Percentiles rank a stretch among this genome's conserved stretches.
Conservation (phyloP, 1,140 invertebrate species). For the Euglossa dilemma region DNA sequence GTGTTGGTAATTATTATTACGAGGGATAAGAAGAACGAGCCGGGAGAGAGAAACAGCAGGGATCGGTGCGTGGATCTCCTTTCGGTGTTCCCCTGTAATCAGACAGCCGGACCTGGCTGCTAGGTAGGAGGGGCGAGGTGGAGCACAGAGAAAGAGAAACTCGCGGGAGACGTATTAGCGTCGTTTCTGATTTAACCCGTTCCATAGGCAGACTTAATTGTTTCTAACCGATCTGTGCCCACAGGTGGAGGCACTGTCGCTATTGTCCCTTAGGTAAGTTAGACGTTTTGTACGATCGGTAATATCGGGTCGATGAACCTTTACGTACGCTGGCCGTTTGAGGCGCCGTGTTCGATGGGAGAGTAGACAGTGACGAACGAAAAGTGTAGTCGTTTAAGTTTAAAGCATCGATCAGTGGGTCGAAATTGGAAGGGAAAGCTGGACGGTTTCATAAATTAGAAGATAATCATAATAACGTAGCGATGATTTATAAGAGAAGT, state of each 20-base stretch:
- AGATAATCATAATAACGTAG: not conserved
- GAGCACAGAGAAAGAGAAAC: conserved; percentile 54
- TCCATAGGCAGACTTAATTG: conserved; percentile 17
- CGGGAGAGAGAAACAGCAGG: conserved; percentile 64
- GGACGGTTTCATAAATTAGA: not conserved
- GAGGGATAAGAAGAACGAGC: conserved; percentile 60
- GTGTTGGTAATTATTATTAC: conserved; percentile 70
- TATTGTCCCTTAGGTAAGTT: not conserved
- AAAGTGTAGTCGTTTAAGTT: not conserved
- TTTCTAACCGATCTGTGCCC: not conserved
- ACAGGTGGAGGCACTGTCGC: no score
- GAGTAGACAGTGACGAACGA: not conserved
- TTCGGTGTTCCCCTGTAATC: conserved; percentile 73
- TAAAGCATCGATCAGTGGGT: not conserved
- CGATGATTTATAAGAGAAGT: conserved; percentile 10
- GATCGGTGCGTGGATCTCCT: conserved; percentile 62
- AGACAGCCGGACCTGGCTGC: conserved; percentile 54
- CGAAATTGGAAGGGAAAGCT: not conserved
- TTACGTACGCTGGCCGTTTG: not conserved
- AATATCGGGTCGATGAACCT: not conserved
- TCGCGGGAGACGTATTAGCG: conserved; percentile 38
- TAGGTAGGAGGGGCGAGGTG: conserved; percentile 32
- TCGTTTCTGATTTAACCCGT: conserved; percentile 32
- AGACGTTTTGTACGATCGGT: not conserved
- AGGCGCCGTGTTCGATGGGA: not conserved